phyloP scores from a whole-genome alignment of 2,113 vertebrate genomes.

The Cranoglanis bouderius region DNA sequence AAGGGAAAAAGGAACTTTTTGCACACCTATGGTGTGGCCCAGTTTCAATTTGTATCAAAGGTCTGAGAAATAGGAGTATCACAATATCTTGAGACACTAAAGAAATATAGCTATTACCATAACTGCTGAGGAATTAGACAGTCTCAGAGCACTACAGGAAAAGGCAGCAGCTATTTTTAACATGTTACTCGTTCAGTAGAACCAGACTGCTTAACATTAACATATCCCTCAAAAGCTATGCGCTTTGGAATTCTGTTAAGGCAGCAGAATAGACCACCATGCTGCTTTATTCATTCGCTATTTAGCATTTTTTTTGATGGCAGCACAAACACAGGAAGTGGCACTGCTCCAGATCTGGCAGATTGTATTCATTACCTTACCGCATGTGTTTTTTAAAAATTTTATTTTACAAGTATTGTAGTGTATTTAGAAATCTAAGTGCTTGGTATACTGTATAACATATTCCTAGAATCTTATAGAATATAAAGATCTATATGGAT shows the following conservation, averaged over 20 bases:
- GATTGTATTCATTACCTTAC: constrained; percentile 34
- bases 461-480: neutral
- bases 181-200: neutral
- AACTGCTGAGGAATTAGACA: neutral
- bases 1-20: neutral
- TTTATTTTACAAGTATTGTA: too few species aligned
- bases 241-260: neutral
- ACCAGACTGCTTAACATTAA: neutral
- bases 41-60: constrained; percentile 4
- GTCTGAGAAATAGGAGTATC: neutral
- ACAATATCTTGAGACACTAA: neutral
- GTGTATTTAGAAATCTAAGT: neutral
- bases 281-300: neutral
- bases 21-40: neutral
- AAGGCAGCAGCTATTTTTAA: constrained; percentile 4
- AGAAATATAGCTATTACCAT: constrained; percentile 7
- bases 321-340: constrained; percentile 29
- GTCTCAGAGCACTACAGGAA: constrained; percentile 5
- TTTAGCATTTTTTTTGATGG: neutral
- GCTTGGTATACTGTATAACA: neutral
- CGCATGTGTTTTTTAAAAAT: too few species aligned
- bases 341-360: constrained; percentile 13
- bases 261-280: neutral
- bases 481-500: neutral
- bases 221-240: neutral